Evolutionary conservation across 2,888 invertebrate genomes (phyloP), one percentile per base, ranked within the genome.

Genomic region (Lithophane leautieri): DNA sequence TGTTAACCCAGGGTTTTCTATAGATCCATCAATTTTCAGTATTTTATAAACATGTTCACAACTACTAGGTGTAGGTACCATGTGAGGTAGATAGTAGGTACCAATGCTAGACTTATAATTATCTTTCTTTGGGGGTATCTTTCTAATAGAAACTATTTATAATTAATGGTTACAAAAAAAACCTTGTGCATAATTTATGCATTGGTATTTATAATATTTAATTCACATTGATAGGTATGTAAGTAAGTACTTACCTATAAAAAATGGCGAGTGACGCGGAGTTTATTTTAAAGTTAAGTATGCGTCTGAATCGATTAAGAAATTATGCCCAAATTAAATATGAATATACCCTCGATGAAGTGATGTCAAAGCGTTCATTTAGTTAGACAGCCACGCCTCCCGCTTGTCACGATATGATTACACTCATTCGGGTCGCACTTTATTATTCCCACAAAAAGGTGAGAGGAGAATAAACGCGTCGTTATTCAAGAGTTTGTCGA

Each of bases 381-480:
- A 83, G 82, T 82, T 81, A 60, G 78, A 84, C 79, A 81, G 81
- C 86, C 88, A 90, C 89, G 87, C 90, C 90, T 89, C 85, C 83
- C 75, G 81, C 79, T 82, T 76, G 77, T 67, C 70, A 70, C 78
- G 83, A 83, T 86, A 84, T 86, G 82, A 87, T 86, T 85, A 88
- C 80, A 70, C 56, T 60, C 54, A 69, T 54, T 78, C 70, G 67
- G 76, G 61, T 61, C 72, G 79, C 79, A 83, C 79, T 86, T 87
- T 82, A 62, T 71, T 78, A 78, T 66, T 74, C 52, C 28, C 47
- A 70, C 71, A 72, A 70, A 66, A 80, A 78, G 66, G 65, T 63
- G 69, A 58, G 58, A 63, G 58, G 60, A 66, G 65, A 72, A 63
- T 67, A 70, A 75, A 50, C 50, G 47, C 50, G 63, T 70, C 47